Evolutionary conservation across 2,888 invertebrate species (phyloP).

Genomic region (Eugnorisma glareosa): DNA sequence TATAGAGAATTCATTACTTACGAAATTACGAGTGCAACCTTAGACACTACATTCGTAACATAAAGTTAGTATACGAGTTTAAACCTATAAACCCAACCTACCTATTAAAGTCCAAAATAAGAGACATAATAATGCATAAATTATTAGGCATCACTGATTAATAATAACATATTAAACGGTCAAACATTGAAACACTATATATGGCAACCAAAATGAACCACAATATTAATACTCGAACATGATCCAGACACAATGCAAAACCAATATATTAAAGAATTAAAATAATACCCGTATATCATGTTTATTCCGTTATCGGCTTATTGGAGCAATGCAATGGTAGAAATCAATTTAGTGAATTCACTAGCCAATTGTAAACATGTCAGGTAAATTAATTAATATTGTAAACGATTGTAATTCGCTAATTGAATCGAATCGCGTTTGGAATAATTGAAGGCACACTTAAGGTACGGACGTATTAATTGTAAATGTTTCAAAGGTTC

Average conservation of each 20-base stretch:
- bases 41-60: background rate
- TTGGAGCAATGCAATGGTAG: conserved; percentile 53
- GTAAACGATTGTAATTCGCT: conserved; percentile 64
- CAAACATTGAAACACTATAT: conserved; percentile 1
- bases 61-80: background rate
- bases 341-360: conserved; percentile 59
- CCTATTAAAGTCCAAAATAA: background rate
- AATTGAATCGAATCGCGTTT: conserved; percentile 58
- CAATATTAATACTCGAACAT: conserved; percentile 28
- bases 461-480: conserved; percentile 47
- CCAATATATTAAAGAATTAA: conserved; percentile 50
- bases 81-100: no score
- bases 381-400: conserved; percentile 69
- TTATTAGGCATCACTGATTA: background rate
- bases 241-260: conserved; percentile 5
- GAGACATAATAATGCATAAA: background rate
- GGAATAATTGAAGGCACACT: conserved; percentile 38
- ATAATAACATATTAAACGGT: background rate
- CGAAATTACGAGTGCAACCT: background rate
- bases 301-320: conserved; percentile 51
- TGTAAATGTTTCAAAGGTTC: conserved; percentile 30
- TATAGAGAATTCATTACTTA: background rate
- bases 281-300: conserved; percentile 42
- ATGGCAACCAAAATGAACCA: conserved; percentile 15
- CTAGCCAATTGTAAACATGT: conserved; percentile 66